Evolutionary conservation across 1,140 invertebrate genomes (phyloP).

Genomic region (Cataglyphis hispanica): DNA sequence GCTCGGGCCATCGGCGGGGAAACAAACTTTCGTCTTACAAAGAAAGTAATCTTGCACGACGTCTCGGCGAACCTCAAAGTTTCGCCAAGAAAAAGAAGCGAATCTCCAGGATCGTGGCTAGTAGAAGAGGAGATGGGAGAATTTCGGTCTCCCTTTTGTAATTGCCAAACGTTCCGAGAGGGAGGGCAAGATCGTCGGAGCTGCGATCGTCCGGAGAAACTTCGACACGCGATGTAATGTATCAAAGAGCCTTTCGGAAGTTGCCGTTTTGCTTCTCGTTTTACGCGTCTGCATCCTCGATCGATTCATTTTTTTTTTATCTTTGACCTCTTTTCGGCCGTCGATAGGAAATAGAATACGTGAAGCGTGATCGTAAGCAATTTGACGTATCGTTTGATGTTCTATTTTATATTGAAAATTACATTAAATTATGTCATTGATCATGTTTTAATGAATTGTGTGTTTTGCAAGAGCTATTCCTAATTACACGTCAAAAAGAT

Average conservation of each 20-base stretch:
- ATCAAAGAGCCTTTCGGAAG: slow-evolving; percentile 17
- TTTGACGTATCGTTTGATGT: not conserved
- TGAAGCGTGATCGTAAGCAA: not conserved
- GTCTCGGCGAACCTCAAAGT: slow-evolving; percentile 75
- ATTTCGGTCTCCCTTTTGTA: slow-evolving; percentile 68
- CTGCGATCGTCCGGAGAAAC: slow-evolving; percentile 45
- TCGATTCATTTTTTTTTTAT: slow-evolving; percentile 12
- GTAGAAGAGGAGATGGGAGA: slow-evolving; percentile 30
- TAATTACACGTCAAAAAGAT: not conserved
- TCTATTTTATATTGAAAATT: not conserved
- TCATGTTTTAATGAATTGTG: not conserved
- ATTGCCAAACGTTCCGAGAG: slow-evolving; percentile 68
- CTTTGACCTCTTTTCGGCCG: too few relatives aligned
- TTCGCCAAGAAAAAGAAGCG: slow-evolving; percentile 63
- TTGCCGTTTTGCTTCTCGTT: not conserved
- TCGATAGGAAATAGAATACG: not conserved
- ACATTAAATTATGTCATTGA: not conserved
- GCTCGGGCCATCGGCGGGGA: slow-evolving; percentile 70
- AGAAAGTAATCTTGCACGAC: slow-evolving; percentile 76
- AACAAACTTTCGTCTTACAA: slow-evolving; percentile 75
- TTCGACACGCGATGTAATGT: slow-evolving; percentile 20
- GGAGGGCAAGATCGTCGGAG: slow-evolving; percentile 24
- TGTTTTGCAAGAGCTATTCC: not conserved
- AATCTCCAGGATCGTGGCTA: slow-evolving; percentile 9
- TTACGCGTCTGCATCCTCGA: not conserved